Evolutionary conservation across 2,113 vertebrate species (phyloP).

Genomic region (Cichladusa arquata): DNA sequence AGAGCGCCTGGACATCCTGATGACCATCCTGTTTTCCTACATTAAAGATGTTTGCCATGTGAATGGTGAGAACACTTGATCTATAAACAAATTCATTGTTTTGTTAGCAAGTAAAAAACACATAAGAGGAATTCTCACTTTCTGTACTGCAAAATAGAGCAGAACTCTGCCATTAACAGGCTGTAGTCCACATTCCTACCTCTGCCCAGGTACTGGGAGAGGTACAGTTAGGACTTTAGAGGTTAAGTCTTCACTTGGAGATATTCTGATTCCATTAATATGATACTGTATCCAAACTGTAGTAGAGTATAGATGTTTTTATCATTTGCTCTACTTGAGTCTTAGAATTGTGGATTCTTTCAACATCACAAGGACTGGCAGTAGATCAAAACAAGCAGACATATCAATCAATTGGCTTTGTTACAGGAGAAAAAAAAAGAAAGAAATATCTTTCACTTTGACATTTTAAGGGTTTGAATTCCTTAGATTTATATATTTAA

Average conservation of each 20-base stretch:
- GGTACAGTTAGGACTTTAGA: not conserved
- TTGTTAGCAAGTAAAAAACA: not conserved
- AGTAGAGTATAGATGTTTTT: not conserved
- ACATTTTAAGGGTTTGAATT: not conserved
- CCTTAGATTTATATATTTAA: not conserved
- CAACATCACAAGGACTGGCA: not conserved
- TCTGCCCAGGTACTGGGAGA: not conserved
- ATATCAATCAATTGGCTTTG: not conserved
- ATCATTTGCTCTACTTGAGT: not conserved
- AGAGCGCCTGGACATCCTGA: slow-evolving; percentile 86
- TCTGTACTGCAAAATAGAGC: not conserved
- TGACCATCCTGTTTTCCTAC: slow-evolving; percentile 84
- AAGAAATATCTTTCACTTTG: not conserved
- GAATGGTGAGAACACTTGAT: slow-evolving; percentile 76
- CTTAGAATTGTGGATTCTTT: not conserved
- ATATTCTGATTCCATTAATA: not conserved
- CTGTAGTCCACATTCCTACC: not conserved
- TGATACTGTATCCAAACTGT: not conserved
- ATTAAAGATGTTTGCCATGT: slow-evolving; percentile 84
- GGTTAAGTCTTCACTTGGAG: not conserved
- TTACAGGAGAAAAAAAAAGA: not conserved
- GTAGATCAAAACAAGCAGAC: not conserved
- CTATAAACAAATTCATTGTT: not conserved
- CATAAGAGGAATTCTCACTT: not conserved
- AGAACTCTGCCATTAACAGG: not conserved